Conservation (phyloP, 2,888 invertebrate species). For the Melanophora roralis region DNA sequence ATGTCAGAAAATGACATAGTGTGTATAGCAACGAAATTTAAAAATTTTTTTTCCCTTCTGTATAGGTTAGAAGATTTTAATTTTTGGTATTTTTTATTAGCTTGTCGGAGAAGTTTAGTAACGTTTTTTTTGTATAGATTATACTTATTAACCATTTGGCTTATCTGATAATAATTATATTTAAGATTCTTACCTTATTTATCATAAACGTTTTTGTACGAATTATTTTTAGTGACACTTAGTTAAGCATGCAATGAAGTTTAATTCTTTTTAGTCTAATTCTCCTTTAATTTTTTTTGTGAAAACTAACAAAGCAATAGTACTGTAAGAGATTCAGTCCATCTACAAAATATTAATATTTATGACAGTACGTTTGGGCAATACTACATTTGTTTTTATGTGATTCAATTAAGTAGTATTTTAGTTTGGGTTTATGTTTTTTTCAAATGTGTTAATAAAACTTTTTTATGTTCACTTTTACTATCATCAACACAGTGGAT, state of each 20-base stretch:
- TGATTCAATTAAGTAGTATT: background rate
- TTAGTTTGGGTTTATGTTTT: background rate
- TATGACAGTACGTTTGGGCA: conserved; percentile 9
- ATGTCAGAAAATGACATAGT: no score
- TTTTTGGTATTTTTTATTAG: no score
- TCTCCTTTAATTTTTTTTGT: background rate
- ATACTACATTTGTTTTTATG: background rate
- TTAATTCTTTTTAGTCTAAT: background rate
- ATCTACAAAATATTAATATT: conserved; percentile 21
- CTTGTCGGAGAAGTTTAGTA: no score
- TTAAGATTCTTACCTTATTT: no score
- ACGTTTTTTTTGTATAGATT: background rate
- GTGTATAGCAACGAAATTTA: no score
- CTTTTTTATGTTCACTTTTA: conserved; percentile 51
- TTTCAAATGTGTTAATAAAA: conserved; percentile 42
- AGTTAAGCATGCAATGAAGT: background rate
- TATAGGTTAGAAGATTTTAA: no score
- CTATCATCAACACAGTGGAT: conserved; percentile 43
- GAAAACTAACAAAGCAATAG: conserved; percentile 11
- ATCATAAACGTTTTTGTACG: background rate
- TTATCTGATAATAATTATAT: no score
- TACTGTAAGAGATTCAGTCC: conserved; percentile 11
- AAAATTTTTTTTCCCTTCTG: no score
- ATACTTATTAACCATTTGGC: background rate
- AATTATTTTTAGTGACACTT: background rate